Evolutionary conservation across 2,797 vertebrate genomes (phyloP).

Genomic region (Phoebastria nigripes): DNA sequence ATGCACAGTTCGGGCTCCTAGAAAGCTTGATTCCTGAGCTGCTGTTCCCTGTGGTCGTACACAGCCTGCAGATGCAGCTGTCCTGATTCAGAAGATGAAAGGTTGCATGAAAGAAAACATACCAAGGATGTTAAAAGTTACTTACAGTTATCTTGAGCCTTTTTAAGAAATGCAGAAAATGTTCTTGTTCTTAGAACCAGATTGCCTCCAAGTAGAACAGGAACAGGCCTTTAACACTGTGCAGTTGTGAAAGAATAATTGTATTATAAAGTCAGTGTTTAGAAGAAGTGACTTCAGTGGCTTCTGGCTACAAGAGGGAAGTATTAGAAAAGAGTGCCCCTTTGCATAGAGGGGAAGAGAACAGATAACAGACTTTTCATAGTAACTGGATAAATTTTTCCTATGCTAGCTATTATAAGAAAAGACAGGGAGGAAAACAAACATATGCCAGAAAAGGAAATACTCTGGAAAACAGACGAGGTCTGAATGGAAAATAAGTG

Average conservation of each 20-base stretch:
- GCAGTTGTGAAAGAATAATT: not conserved
- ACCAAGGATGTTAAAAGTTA: not conserved
- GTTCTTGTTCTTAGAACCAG: not conserved
- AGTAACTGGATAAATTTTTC: not conserved
- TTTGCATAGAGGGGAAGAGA: not conserved
- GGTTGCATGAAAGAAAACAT: not conserved
- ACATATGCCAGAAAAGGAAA: not conserved
- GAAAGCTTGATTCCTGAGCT: conserved; percentile 63
- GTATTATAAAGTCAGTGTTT: not conserved
- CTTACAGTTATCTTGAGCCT: not conserved
- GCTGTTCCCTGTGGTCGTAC: conserved; percentile 74
- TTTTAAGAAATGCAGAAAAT: not conserved
- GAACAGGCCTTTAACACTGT: not conserved
- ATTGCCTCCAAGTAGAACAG: not conserved
- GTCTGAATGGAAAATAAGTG: conserved; percentile 17
- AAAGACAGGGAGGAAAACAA: conserved; percentile 8
- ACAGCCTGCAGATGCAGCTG: conserved; percentile 84
- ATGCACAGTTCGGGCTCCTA: conserved; percentile 42
- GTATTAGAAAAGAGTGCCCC: not conserved
- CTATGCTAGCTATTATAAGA: not conserved
- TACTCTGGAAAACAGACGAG: not conserved
- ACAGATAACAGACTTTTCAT: not conserved
- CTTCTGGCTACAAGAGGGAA: not conserved
- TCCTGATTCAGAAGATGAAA: conserved; percentile 72
- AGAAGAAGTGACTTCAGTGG: not conserved